Conservation (phyloP, 2,113 vertebrate genomes). For the Ranitomeya variabilis region DNA sequence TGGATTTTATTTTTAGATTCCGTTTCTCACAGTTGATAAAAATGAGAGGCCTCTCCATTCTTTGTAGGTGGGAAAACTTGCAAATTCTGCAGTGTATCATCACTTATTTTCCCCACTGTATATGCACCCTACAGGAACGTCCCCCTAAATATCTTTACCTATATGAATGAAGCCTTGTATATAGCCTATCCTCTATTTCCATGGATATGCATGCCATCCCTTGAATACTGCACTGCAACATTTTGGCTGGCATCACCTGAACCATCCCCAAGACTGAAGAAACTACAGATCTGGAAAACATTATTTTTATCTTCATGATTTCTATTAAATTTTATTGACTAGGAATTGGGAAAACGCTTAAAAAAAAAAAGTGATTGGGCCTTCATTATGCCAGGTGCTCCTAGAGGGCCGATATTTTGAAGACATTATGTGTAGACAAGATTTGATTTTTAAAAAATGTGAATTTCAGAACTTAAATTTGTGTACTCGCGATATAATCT, state of each 20-base stretch:
- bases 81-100: too few species aligned
- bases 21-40: too few species aligned
- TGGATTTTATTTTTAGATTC: too few species aligned
- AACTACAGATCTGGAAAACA: neutral
- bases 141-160: too few species aligned
- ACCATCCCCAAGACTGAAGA: neutral
- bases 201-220: too few species aligned
- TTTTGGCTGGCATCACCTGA: neutral
- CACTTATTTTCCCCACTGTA: too few species aligned
- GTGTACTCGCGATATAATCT: neutral
- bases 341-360: neutral
- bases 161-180: too few species aligned
- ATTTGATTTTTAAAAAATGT: neutral
- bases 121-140: too few species aligned
- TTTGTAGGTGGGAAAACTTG: too few species aligned
- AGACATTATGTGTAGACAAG: neutral
- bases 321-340: neutral
- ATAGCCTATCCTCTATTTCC: too few species aligned
- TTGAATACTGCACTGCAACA: neutral
- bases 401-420: neutral
- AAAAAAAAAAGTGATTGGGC: neutral
- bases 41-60: too few species aligned
- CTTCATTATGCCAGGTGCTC: neutral
- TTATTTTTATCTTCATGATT: neutral
- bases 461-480: constrained; percentile 3